Conservation (phyloP, 2,113 vertebrate genomes). For the Gyps fulvus region DNA sequence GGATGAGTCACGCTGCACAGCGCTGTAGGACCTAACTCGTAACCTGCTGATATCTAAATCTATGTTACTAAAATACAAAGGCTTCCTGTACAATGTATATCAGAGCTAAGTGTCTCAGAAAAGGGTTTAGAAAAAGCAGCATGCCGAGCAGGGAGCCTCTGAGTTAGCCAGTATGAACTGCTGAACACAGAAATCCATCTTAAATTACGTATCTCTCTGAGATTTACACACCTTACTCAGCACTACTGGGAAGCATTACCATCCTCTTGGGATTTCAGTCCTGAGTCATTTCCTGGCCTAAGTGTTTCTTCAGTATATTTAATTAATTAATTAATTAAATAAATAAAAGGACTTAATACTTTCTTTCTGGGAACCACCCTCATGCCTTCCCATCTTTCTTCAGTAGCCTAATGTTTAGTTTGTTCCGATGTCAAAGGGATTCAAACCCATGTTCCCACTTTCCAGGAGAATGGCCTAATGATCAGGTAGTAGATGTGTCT, state of each 20-base stretch:
- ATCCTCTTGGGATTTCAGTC: not conserved
- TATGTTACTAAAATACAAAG: not conserved
- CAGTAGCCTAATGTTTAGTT: not conserved
- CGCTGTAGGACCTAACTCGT: not conserved
- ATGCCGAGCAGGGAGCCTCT: not conserved
- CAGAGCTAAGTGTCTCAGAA: not conserved
- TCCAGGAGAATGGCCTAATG: not conserved
- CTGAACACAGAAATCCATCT: not conserved
- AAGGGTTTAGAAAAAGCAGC: not conserved
- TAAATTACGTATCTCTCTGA: not conserved
- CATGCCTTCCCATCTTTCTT: not conserved
- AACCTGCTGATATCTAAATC: not conserved
- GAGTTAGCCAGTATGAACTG: not conserved
- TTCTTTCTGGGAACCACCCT: not conserved
- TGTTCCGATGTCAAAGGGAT: not conserved
- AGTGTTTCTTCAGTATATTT: not conserved
- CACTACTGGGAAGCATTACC: not conserved
- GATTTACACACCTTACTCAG: conserved; percentile 3
- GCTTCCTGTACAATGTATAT: not conserved
- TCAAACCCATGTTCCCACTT: not conserved
- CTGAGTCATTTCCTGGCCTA: not conserved
- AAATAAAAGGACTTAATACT: not conserved
- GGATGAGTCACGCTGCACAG: not conserved
- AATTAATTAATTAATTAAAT: not conserved
- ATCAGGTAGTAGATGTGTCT: not conserved